phyloP scores from a whole-genome alignment of 2,888 invertebrate species.

The Taenaris catops region DNA sequence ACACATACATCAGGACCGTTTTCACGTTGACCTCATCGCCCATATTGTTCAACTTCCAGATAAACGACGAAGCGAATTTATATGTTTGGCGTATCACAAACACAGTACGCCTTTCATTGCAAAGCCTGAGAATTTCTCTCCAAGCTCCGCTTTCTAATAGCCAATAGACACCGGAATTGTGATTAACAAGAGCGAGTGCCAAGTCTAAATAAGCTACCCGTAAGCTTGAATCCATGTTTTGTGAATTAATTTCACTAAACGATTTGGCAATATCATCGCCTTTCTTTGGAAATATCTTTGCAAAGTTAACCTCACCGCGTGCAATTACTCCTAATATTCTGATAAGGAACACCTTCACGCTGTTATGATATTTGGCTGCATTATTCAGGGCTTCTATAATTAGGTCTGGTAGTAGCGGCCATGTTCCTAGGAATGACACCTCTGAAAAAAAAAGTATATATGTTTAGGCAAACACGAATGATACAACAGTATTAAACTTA shows the following conservation, averaged over 20 bases:
- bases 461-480: not conserved
- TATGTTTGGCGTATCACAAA: constrained; percentile 85
- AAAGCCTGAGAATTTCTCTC: constrained; percentile 82
- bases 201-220: constrained; percentile 84
- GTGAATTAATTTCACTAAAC: constrained; percentile 42
- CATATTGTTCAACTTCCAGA: constrained; percentile 76
- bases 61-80: constrained; percentile 80
- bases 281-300: constrained; percentile 67
- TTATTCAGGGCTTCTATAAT: constrained; percentile 42
- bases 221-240: constrained; percentile 77
- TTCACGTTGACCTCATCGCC: constrained; percentile 57
- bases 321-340: constrained; percentile 81
- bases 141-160: constrained; percentile 81
- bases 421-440: constrained; percentile 35
- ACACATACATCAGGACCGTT: constrained; percentile 71
- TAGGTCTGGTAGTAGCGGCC: constrained; percentile 45
- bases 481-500: not conserved
- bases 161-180: constrained; percentile 83
- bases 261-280: constrained; percentile 38
- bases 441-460: constrained; percentile 58
- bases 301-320: constrained; percentile 79
- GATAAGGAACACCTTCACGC: constrained; percentile 81
- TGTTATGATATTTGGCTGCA: constrained; percentile 40
- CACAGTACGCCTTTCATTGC: constrained; percentile 83
- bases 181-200: constrained; percentile 78